These are phyloP conservation scores for Labeo calbasu DNA, from an alignment of 2,797 vertebrate genomes.

Conservation along the genomic window DNA sequence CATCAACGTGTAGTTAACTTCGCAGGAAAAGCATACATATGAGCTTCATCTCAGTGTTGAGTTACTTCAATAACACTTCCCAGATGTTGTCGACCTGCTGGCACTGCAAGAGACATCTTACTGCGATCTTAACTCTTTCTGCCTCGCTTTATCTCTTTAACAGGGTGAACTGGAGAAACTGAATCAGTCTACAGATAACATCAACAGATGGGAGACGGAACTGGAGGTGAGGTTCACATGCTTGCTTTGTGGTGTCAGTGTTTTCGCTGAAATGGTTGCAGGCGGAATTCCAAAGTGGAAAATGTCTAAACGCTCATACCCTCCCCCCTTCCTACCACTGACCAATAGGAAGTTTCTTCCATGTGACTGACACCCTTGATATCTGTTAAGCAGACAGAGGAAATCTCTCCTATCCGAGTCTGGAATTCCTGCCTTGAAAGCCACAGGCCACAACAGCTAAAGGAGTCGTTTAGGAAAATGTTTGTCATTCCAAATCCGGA, in stretches of 20 bases:
- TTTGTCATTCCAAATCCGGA: not conserved
- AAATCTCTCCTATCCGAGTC: conserved; percentile 31
- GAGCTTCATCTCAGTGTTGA: conserved; percentile 2
- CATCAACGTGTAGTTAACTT: not conserved
- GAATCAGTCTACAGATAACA: conserved; percentile 96
- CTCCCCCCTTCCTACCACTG: not conserved
- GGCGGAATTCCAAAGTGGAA: conserved; percentile 45
- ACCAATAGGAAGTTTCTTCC: conserved; percentile 33
- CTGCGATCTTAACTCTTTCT: not conserved
- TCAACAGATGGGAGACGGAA: conserved; percentile 95
- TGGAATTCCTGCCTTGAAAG: conserved; percentile 44
- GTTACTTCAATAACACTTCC: conserved; percentile 43
- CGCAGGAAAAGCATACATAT: not conserved
- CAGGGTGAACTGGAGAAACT: conserved; percentile 96
- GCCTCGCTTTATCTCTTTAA: conserved; percentile 65
- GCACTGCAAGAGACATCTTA: not conserved
- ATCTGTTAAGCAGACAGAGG: conserved; percentile 29
- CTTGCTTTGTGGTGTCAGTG: conserved; percentile 32
- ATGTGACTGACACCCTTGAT: conserved; percentile 16
- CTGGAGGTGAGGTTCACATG: conserved; percentile 85
- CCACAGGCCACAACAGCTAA: not conserved
- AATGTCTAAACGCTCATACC: not conserved
- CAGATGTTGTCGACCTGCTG: conserved; percentile 43
- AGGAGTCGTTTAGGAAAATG: conserved; percentile 21
- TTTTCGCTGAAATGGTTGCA: conserved; percentile 15